Conservation (phyloP, 2,888 invertebrate species). For the Brenthis hecate region DNA sequence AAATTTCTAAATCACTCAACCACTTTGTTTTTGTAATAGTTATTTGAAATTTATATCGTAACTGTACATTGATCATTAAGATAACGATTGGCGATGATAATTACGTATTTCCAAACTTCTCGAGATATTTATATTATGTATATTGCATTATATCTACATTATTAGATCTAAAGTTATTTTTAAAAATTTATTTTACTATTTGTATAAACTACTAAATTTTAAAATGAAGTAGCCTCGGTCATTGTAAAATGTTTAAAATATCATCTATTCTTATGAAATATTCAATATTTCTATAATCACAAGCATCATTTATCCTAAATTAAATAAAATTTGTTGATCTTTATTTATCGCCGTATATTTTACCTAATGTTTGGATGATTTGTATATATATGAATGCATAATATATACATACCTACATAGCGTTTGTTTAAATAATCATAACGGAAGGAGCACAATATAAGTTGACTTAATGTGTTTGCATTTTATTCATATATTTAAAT, state of each 20-base stretch:
- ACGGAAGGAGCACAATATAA: constrained; percentile 1
- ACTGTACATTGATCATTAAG: constrained; percentile 8
- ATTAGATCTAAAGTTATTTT: neutral
- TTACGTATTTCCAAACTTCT: neutral
- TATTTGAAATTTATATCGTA: constrained; percentile 9
- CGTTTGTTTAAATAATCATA: neutral
- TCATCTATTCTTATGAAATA: neutral
- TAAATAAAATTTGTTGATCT: no score
- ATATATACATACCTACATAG: neutral
- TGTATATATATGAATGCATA: no score
- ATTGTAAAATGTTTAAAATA: neutral
- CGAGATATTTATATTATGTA: neutral
- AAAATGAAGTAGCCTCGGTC: no score
- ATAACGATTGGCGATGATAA: constrained; percentile 3
- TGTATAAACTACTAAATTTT: no score
- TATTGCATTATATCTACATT: neutral
- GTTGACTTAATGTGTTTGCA: neutral
- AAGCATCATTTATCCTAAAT: neutral
- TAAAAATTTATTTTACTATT: neutral
- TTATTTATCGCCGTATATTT: no score
- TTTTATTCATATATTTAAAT: constrained; percentile 15
- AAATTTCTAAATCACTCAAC: constrained; percentile 2
- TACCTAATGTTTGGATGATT: no score
- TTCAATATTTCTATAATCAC: neutral
- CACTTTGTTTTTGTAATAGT: constrained; percentile 3